Conservation (phyloP, 2,797 vertebrate genomes). For the Botia kubotai region DNA sequence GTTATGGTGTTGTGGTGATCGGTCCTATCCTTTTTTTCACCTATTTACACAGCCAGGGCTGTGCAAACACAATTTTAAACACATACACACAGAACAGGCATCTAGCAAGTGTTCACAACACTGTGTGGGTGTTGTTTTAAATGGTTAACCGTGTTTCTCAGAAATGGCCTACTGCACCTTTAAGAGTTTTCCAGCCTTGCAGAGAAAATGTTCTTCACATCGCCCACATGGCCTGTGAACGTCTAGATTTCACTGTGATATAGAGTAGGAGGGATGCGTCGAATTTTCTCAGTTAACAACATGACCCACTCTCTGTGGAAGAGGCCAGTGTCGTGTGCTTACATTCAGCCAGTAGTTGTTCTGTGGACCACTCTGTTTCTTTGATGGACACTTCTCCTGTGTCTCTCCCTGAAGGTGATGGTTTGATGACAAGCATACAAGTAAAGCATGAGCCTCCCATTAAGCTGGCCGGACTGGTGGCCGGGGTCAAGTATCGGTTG, state of each 20-base stretch:
- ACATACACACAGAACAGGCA: too few relatives aligned
- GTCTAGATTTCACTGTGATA: neutral
- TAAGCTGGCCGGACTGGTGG: slow-evolving; percentile 89
- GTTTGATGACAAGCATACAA: slow-evolving; percentile 83
- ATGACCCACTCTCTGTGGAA: slow-evolving; percentile 54
- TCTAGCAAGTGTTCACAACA: too few relatives aligned
- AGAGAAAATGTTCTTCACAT: too few relatives aligned
- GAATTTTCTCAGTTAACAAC: slow-evolving; percentile 67
- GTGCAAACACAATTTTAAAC: too few relatives aligned
- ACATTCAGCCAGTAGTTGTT: slow-evolving; percentile 38
- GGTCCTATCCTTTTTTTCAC: too few relatives aligned
- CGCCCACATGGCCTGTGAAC: neutral
- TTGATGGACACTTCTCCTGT: slow-evolving; percentile 91
- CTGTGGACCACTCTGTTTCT: slow-evolving; percentile 64
- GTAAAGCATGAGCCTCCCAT: slow-evolving; percentile 85
- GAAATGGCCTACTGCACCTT: neutral
- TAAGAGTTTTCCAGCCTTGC: neutral
- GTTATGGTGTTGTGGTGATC: too few relatives aligned
- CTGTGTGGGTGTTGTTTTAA: too few relatives aligned
- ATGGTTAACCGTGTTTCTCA: too few relatives aligned
- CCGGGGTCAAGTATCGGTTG: slow-evolving; percentile 91
- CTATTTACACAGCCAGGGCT: too few relatives aligned
- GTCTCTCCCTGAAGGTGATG: slow-evolving; percentile 88
- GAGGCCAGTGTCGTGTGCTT: neutral
- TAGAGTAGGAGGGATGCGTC: slow-evolving; percentile 21